Percentiles rank a stretch among this genome's conserved stretches.
Evolutionary conservation across 2,797 vertebrate species (phyloP).

Genomic region (Momotus momota): DNA sequence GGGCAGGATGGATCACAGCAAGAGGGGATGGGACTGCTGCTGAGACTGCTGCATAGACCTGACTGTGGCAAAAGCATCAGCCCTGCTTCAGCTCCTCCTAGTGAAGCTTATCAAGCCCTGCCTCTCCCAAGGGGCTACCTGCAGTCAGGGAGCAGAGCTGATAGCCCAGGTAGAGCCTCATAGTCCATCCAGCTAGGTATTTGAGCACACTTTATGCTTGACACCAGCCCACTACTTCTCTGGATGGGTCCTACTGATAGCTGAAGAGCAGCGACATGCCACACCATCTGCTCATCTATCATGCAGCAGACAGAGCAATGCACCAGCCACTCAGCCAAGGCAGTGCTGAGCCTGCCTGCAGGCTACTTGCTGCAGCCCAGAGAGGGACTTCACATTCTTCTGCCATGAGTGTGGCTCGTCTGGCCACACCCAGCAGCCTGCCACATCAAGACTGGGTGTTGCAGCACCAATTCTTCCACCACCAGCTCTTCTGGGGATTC

Average conservation of each 20-base stretch:
- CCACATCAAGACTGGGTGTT: rapidly evolving
- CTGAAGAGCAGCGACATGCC: neutral
- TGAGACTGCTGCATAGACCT: neutral
- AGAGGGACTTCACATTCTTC: neutral
- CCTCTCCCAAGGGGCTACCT: neutral
- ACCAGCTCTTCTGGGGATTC: neutral
- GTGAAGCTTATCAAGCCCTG: neutral
- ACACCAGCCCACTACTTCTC: neutral
- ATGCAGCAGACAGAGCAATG: neutral
- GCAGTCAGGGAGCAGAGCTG: neutral
- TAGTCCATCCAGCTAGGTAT: neutral
- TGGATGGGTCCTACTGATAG: rapidly evolving
- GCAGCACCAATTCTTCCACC: rapidly evolving
- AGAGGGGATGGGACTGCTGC: neutral
- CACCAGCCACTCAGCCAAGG: rapidly evolving
- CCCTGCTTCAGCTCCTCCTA: neutral
- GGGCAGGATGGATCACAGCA: neutral
- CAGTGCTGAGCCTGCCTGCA: neutral
- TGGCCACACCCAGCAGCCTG: neutral
- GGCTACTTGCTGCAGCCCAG: neutral
- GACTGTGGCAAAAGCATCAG: neutral
- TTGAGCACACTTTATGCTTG: neutral
- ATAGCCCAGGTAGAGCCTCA: neutral
- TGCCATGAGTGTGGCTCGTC: rapidly evolving
- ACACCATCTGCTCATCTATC: neutral